Evolutionary conservation across 2,797 vertebrate genomes (phyloP), one percentile per base, ranked within the genome.

Genomic region (Remorina albescens): DNA sequence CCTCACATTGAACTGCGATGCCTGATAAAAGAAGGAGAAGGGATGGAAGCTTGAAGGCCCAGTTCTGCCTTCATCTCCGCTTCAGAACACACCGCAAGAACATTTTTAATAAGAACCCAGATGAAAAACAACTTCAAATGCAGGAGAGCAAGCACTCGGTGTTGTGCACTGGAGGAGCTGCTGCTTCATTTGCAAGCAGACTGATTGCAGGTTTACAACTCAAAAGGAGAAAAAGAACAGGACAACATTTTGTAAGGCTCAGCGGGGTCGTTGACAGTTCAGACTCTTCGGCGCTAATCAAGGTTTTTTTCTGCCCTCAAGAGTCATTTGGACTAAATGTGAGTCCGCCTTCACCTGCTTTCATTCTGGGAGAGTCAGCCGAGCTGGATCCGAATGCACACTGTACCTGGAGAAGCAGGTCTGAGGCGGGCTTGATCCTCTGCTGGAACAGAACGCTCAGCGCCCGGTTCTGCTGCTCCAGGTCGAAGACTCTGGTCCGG

Each of bases 391-490:
- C 25, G 49, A 7, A 39, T 34, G 50, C n/a, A 32, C 46, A 4
- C 37, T 28, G 0, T 94, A 98, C 97, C 96, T 97, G 96, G 65
- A 98, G 93, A 37, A 97, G 94, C 54, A 97, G 90, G 88, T 96
- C 96, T 8, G 97, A 97, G 55, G 96, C 91, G 0, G 96, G 96
- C 67, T 95, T 95, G 83, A 97, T 92, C 88, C 94, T 92, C 89
- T 98, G 96, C 82, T 97, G 96, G 90, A 98, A 97, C 36, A 98
- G 85, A 64, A 96, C 76, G 12, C 95, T 94, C 65, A 98, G 83
- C 0, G 94, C 96, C 79, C 93, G 94, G 71, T 98, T 98, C 92
- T 98, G 97, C 89, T 97, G 96, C 75, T 98, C 97, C 70, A 98
- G 93, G 89, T 98, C 96, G 67, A 96, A 97, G 54, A 98, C 97